Evolutionary conservation across 2,797 vertebrate genomes (phyloP), one percentile per base, ranked within the genome.

Genomic region (Tangara arthus): DNA sequence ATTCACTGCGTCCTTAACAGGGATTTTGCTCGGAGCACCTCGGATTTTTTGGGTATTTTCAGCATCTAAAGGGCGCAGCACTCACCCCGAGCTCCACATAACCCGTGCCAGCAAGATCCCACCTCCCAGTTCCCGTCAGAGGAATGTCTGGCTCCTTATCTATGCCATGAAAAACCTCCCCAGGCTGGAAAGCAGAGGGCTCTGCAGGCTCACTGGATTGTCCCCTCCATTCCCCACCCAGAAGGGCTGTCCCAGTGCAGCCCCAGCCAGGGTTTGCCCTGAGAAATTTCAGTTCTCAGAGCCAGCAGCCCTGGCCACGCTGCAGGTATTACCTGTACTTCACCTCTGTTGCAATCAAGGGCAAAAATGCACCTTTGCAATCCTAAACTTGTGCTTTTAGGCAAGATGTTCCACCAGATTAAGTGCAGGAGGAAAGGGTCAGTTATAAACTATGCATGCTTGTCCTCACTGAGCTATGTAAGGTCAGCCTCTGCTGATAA

Each of bases 281-380:
- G 27, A 49, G 71, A 77, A 75, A 61, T 49, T 66, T 92, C 79
- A 53, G 37, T 24, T 85, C 75, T 68, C 53, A 56, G 30, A 93
- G 49, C 52, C 2, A 11, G 15, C 37, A 92, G 89, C 46, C 0
- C 0, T 37, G 44, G 76, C 86, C 94, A 77, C 2, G 0, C 64
- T 24, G 24, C 84, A 82, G 72, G 72, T 61, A 78, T 94, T 95
- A 71, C 87, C 91, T 89, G 94, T 57, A 93, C 60, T 57, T 46
- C 89, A 88, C 60, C 75, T 75, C 87, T 96, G 96, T 83, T 78
- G 95, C 91, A 96, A 96, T 39, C 64, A 32, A 86, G 82, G 72
- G 61, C 57, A 90, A 94, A 94, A 94, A 86, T 75, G 60, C 0
- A 0, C 82, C 89, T 83, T 32, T 86, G 93, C 84, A 92, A 93